Percentiles rank a stretch among this genome's conserved stretches.
These are phyloP conservation scores for Pyrrhura leucotis DNA, from an alignment of 2,797 vertebrate genomes.

Conservation along the genomic window DNA sequence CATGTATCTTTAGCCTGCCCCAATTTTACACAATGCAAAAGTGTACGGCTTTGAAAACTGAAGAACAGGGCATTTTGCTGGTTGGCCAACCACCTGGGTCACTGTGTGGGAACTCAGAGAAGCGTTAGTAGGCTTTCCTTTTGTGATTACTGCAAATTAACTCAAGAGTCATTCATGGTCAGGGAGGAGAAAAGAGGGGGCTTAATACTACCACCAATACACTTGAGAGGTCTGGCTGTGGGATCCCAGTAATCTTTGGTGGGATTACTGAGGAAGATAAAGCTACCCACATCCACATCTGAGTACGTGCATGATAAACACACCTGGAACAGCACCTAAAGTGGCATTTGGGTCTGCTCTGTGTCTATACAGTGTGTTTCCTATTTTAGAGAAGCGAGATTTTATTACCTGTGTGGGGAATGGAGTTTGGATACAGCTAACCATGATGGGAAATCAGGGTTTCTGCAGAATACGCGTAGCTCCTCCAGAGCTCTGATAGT, in stretches of 20 bases:
- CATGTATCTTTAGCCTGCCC: not conserved
- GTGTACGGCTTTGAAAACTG: not conserved
- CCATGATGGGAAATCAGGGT: slow-evolving; percentile 81
- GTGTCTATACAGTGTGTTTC: not conserved
- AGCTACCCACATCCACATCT: fast-evolving
- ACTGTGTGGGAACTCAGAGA: not conserved
- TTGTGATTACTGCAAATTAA: not conserved
- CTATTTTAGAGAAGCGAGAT: not conserved
- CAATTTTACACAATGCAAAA: not conserved
- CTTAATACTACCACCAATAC: not conserved
- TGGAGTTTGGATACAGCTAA: slow-evolving; percentile 79
- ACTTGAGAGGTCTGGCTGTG: not conserved
- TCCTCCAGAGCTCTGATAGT: slow-evolving; percentile 80
- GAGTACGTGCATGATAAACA: not conserved
- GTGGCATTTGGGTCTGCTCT: not conserved
- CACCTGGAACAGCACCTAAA: not conserved
- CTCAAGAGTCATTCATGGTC: not conserved
- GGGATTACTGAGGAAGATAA: not conserved
- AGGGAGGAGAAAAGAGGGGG: not conserved
- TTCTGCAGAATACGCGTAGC: slow-evolving; percentile 78
- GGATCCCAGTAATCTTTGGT: not conserved
- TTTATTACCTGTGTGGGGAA: slow-evolving; percentile 78
- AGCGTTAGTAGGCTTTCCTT: not conserved
- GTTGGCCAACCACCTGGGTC: not conserved
- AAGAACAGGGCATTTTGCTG: not conserved